Evolutionary conservation across 1,140 invertebrate genomes (phyloP).

Genomic region (Drosophila ercepeae): DNA sequence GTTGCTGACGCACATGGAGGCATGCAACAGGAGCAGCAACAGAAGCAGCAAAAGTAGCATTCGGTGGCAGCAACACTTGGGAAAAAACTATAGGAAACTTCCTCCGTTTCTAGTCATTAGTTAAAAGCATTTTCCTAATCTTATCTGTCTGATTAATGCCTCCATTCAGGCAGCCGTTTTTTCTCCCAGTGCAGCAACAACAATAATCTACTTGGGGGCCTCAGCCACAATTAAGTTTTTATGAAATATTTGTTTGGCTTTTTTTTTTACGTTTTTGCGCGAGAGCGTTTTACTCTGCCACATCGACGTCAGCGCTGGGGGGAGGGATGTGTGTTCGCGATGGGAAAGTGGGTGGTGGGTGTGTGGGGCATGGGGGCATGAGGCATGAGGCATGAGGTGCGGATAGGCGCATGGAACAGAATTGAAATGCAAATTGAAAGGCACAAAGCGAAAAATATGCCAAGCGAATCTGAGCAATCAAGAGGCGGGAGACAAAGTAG

Average conservation of each 20-base stretch:
- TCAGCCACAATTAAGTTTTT: conserved; percentile 51
- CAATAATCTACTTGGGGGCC: conserved; percentile 10
- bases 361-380: too few species aligned
- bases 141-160: not conserved
- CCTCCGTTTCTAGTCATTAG: too few species aligned
- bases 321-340: not conserved
- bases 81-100: too few species aligned
- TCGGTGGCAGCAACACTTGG: conserved; percentile 10
- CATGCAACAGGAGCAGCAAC: conserved; percentile 40
- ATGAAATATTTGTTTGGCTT: conserved; percentile 38
- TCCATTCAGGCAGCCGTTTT: not conserved
- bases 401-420: conserved; percentile 37
- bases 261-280: too few species aligned
- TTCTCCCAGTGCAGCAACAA: conserved; percentile 1
- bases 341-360: not conserved
- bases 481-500: conserved; percentile 60
- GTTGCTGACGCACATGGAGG: conserved; percentile 44
- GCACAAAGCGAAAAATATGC: conserved; percentile 70
- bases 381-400: conserved; percentile 5
- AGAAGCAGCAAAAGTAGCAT: too few species aligned
- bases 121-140: not conserved
- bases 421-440: conserved; percentile 79
- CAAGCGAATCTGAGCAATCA: conserved; percentile 62
- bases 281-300: conserved; percentile 16
- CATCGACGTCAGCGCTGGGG: conserved; percentile 41